These are phyloP conservation scores for Pantherophis guttatus DNA, from an alignment of 2,113 vertebrate species.

Conservation along the genomic window DNA sequence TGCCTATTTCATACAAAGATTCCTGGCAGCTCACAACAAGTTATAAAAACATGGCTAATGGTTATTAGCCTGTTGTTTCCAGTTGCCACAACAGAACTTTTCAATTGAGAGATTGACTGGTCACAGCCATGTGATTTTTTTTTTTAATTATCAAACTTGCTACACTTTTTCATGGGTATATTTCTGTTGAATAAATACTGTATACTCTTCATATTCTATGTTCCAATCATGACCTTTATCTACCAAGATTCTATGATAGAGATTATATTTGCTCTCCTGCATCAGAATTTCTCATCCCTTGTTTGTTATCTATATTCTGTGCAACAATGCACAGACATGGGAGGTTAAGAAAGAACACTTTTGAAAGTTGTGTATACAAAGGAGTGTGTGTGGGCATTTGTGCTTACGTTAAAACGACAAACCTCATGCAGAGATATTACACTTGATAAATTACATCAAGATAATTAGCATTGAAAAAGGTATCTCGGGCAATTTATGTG, in stretches of 20 bases:
- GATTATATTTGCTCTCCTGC: background rate
- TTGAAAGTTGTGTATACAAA: background rate
- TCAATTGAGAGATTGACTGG: background rate
- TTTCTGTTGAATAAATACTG: background rate
- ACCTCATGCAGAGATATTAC: background rate
- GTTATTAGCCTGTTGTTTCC: no score
- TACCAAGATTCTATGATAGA: background rate
- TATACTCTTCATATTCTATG: background rate
- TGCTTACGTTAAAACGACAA: background rate
- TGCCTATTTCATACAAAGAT: background rate
- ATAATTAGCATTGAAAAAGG: background rate
- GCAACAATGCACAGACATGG: background rate
- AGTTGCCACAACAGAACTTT: background rate
- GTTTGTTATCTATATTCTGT: background rate
- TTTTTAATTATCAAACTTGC: background rate
- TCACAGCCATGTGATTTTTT: background rate
- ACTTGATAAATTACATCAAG: background rate
- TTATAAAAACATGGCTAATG: background rate
- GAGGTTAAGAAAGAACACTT: background rate
- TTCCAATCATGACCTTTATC: background rate
- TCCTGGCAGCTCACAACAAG: background rate
- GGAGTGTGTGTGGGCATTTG: background rate
- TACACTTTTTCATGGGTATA: background rate
- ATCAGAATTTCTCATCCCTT: background rate
- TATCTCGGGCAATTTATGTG: background rate